Conservation (phyloP, 2,113 vertebrate genomes). For the Naja naja region DNA sequence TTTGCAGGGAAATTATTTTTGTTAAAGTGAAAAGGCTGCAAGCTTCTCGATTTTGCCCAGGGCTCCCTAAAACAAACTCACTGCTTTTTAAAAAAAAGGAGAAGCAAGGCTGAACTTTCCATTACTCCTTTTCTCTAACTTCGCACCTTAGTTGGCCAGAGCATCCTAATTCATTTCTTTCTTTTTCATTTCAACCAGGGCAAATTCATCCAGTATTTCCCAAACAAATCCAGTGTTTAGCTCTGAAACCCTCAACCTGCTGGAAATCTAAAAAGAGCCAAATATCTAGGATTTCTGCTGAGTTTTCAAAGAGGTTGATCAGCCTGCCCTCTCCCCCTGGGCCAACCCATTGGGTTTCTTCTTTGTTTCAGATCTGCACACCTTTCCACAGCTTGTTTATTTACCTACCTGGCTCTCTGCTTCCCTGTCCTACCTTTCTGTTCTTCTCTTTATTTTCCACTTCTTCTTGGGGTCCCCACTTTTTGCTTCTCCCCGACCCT, state of each 20-base stretch:
- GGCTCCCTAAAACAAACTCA: conserved; percentile 28
- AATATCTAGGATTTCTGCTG: not conserved
- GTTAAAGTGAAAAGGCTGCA: conserved; percentile 30
- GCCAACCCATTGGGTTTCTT: not conserved
- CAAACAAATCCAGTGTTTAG: conserved; percentile 8
- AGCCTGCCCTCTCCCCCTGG: not conserved
- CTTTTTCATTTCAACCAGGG: not conserved
- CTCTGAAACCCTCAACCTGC: not conserved
- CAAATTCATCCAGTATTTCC: not conserved
- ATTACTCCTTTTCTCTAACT: conserved; percentile 19
- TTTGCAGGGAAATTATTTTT: conserved; percentile 39
- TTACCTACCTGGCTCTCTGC: not conserved
- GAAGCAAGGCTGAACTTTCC: not conserved
- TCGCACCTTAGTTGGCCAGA: conserved; percentile 24
- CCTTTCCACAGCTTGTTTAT: not conserved
- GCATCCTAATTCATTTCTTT: conserved; percentile 41
- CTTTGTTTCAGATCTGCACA: not conserved
- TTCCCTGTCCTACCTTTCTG: not conserved
- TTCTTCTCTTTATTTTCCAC: not conserved
- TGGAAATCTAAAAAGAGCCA: not conserved
- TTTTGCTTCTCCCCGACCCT: not conserved
- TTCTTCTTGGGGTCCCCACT: not conserved
- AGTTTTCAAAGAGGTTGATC: not conserved
- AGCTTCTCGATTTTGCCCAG: conserved; percentile 39
- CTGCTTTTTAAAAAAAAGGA: conserved; percentile 14